phyloP scores from a whole-genome alignment of 2,797 vertebrate species.

The Enteromius anoplus region DNA sequence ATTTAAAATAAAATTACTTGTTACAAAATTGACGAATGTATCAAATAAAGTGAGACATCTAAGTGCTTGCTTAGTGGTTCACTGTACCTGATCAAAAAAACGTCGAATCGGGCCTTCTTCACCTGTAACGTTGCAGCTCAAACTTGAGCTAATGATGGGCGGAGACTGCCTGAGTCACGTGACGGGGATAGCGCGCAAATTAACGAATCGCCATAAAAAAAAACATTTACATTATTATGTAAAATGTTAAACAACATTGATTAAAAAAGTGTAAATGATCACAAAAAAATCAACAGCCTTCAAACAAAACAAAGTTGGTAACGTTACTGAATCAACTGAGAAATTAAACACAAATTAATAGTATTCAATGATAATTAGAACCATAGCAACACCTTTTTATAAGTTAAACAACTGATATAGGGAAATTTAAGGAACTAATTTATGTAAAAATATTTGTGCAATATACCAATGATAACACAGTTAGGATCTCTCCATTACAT shows the following conservation, averaged over 20 bases:
- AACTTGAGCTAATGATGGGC: background rate
- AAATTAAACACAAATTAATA: background rate
- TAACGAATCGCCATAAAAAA: too few species aligned
- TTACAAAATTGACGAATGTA: background rate
- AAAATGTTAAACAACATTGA: too few species aligned
- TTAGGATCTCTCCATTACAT: background rate
- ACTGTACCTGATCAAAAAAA: slow-evolving; percentile 10
- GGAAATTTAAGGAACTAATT: background rate
- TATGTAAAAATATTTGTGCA: background rate
- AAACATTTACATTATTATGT: too few species aligned
- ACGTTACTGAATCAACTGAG: background rate
- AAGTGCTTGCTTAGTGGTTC: background rate
- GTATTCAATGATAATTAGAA: background rate
- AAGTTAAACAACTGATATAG: background rate
- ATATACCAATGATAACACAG: background rate
- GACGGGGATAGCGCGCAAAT: background rate
- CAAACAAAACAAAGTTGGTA: background rate
- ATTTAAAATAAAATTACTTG: background rate
- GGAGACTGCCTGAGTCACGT: background rate
- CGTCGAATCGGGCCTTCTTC: background rate
- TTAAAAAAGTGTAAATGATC: background rate
- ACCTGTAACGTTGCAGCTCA: background rate
- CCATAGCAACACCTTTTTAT: background rate
- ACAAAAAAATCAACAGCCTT: background rate
- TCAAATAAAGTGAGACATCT: background rate